phyloP scores from a whole-genome alignment of 2,113 vertebrate species.

The Gasterosteus aculeatus region DNA sequence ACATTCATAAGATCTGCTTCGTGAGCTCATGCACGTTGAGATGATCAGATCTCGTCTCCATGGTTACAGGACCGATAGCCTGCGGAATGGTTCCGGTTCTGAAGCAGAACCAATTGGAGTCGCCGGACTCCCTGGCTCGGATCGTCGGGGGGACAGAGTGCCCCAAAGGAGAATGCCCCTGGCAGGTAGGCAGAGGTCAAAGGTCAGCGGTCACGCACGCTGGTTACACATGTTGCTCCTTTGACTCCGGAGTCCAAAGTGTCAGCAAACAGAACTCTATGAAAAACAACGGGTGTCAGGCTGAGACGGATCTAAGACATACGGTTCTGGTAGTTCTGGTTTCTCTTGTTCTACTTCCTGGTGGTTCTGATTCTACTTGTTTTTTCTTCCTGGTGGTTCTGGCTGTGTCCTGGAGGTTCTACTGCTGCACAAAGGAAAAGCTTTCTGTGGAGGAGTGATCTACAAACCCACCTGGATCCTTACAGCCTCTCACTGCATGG shows the following conservation, averaged over 20 bases:
- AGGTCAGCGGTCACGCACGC: neutral
- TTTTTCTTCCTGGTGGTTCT: no score
- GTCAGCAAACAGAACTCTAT: no score
- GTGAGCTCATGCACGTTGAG: no score
- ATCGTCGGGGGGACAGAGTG: slow-evolving; percentile 90
- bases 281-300: no score
- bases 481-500: slow-evolving; percentile 93
- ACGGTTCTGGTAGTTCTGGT: no score
- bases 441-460: slow-evolving; percentile 88
- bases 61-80: slow-evolving; percentile 82
- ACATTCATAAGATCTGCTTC: neutral
- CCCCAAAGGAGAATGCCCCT: slow-evolving; percentile 92
- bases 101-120: neutral
- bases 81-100: slow-evolving; percentile 90
- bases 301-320: no score
- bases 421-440: slow-evolving; percentile 69
- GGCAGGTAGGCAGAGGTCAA: slow-evolving; percentile 85
- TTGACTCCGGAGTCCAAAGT: no score
- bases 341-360: no score
- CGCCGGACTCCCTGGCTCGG: slow-evolving; percentile 64
- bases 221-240: no score
- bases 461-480: slow-evolving; percentile 86
- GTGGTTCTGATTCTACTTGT: no score
- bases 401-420: slow-evolving; percentile 77
- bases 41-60: neutral